These are phyloP conservation scores for Agrotis segetum DNA, from an alignment of 2,888 invertebrate genomes.

Conservation along the genomic window DNA sequence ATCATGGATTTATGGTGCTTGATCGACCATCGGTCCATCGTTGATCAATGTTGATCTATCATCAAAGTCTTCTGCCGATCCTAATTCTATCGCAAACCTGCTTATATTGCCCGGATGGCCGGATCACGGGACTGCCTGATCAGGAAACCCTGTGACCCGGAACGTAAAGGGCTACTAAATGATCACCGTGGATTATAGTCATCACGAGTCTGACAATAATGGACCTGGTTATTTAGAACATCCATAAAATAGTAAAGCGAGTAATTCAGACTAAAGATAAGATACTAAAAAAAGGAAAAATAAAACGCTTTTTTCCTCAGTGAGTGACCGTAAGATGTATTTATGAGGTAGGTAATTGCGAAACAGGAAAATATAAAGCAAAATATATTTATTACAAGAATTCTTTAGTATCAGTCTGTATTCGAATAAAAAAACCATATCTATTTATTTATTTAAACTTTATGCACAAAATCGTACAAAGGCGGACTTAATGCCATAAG, in stretches of 20 bases:
- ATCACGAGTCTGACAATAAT: too few relatives aligned
- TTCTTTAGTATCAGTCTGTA: conserved; percentile 22
- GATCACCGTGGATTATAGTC: too few relatives aligned
- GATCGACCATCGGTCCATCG: too few relatives aligned
- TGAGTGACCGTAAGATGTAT: conserved; percentile 30
- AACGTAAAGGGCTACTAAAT: too few relatives aligned
- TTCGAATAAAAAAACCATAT: conserved; percentile 47
- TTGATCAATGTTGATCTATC: too few relatives aligned
- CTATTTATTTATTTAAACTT: too few relatives aligned
- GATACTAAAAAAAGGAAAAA: background rate
- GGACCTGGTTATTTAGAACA: background rate
- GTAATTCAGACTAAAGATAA: background rate
- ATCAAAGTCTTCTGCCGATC: background rate
- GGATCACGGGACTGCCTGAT: too few relatives aligned
- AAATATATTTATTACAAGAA: conserved; percentile 19
- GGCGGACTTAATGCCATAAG: too few relatives aligned
- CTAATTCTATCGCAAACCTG: background rate
- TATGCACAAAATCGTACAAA: too few relatives aligned
- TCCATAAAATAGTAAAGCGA: background rate
- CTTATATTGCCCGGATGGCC: too few relatives aligned
- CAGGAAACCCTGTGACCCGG: too few relatives aligned
- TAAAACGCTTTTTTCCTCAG: background rate
- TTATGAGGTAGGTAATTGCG: conserved; percentile 36
- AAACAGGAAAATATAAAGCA: conserved; percentile 45
- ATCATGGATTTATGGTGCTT: too few relatives aligned